Base-by-base conservation (phyloP, 1,140 invertebrate genomes). In the Drosophila sp. region DNA sequence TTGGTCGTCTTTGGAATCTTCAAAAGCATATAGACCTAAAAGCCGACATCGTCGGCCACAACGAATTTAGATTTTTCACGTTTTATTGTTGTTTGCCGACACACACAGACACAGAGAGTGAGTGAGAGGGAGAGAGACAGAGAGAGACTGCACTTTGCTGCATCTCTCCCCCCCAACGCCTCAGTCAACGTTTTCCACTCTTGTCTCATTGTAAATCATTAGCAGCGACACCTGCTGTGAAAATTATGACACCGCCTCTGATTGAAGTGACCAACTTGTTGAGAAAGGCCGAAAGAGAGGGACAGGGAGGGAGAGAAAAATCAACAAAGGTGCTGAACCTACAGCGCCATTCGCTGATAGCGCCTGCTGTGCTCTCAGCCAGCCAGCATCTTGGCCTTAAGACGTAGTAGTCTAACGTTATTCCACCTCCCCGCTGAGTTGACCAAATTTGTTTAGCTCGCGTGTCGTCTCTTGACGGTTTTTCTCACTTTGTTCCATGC, bases 181-280 rank as follows among this genome's bases (percentile, higher is more conserved):
- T 33, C n/a, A n/a, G 33, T 27, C 27, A 1, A 17, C 47, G 41
- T 56, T 29, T 35, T 57, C 17, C 47, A 44, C 41, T 50, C 25
- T 50, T 50, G 60, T 25, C 66, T 65, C 61, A 79, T 58, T 87
- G 80, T 81, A 90, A 84, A 86, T 90, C 90, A 91, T 91, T 91
- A 91, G 73, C 75, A 70, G 65, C 76, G 80, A 83, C 90, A 91
- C 90, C 90, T 91, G 90, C 90, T 91, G 90, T 90, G 90, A 91
- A 91, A 91, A 91, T 91, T 91, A 91, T 91, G 90, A 91, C 85
- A 91, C 90, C 90, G 90, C 84, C 90, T 91, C 85, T 79, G 71
- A 79, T 89, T 80, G 89, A 83, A 84, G 81, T 79, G 55, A 64
- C 40, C 86, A 80, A 84, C 86, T 82, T 84, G 81, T 77, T 86